These are phyloP conservation scores for Actinemys pallida DNA, from an alignment of 2,113 vertebrate genomes.

Conservation along the genomic window DNA sequence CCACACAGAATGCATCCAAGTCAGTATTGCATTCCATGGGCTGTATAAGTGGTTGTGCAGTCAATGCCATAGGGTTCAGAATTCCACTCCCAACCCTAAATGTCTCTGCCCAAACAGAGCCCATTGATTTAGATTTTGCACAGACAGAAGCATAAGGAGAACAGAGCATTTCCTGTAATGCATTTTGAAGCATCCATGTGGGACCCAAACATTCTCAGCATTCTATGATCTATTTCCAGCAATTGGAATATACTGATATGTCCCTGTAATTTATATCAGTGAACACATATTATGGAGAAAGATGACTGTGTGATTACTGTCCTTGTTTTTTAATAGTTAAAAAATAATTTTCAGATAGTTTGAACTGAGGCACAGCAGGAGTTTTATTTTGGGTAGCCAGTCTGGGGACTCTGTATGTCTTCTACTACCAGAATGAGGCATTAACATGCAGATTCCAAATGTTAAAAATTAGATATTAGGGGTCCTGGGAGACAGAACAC, in stretches of 20 bases:
- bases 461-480: slow-evolving; percentile 38
- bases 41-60: neutral
- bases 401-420: slow-evolving; percentile 49
- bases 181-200: neutral
- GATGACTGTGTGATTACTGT: neutral
- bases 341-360: neutral
- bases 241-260: neutral
- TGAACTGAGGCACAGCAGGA: neutral
- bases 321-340: neutral
- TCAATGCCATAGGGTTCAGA: neutral
- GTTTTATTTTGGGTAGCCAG: slow-evolving; percentile 45
- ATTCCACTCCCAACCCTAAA: neutral
- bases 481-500: neutral
- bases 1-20: neutral
- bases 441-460: slow-evolving; percentile 47
- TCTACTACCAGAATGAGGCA: slow-evolving; percentile 25
- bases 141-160: neutral
- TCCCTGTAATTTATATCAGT: neutral
- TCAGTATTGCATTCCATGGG: neutral
- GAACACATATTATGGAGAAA: neutral
- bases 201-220: neutral
- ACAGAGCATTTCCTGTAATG: neutral
- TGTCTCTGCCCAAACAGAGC: neutral
- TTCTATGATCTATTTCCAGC: neutral
- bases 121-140: neutral